These are phyloP conservation scores for Battus philenor DNA, from an alignment of 1,140 invertebrate species.

Conservation along the genomic window DNA sequence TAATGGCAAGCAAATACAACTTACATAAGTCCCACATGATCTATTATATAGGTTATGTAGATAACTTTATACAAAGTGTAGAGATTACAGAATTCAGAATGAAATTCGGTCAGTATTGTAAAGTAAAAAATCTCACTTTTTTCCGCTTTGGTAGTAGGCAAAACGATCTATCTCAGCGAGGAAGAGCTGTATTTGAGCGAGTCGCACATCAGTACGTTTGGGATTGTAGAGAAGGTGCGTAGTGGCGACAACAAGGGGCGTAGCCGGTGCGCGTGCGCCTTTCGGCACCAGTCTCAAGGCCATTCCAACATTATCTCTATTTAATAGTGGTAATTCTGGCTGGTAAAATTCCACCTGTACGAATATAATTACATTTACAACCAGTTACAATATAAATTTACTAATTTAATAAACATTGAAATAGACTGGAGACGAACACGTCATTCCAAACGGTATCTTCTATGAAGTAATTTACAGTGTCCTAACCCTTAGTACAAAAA, in stretches of 20 bases:
- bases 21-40: too few relatives aligned
- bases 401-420: too few relatives aligned
- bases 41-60: background rate
- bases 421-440: too few relatives aligned
- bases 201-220: constrained; percentile 88
- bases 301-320: constrained; percentile 92
- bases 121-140: constrained; percentile 42
- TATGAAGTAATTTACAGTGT: too few relatives aligned
- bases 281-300: constrained; percentile 84
- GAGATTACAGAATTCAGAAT: background rate
- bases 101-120: background rate
- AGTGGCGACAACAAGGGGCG: constrained; percentile 87
- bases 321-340: constrained; percentile 78
- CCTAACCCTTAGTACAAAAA: too few relatives aligned
- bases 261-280: constrained; percentile 63
- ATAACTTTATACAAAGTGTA: too few relatives aligned
- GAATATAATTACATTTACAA: too few relatives aligned
- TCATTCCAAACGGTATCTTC: too few relatives aligned
- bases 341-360: constrained; percentile 76
- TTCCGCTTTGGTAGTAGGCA: constrained; percentile 75
- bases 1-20: too few relatives aligned
- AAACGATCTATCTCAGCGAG: constrained; percentile 89
- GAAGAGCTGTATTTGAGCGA: constrained; percentile 89
- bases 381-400: too few relatives aligned
- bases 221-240: constrained; percentile 98